phyloP scores from a whole-genome alignment of 23 tunicate species.

The Trididemnum nubilum region DNA sequence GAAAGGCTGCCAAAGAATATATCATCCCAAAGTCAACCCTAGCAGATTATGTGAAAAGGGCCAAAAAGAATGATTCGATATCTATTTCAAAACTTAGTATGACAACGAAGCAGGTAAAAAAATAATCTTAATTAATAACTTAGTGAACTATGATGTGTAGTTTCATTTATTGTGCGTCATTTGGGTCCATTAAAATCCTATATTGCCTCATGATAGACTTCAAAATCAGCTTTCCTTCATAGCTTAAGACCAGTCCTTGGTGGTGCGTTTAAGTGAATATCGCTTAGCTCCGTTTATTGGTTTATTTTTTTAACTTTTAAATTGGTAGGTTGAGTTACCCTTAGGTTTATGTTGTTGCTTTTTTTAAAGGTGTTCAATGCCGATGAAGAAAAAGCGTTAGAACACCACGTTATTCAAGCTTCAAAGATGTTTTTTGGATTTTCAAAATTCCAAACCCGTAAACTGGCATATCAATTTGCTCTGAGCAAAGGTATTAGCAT shows the following conservation, averaged over 20 bases:
- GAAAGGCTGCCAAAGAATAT: conserved; percentile 4
- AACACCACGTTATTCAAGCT: background rate
- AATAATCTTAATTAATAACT: background rate
- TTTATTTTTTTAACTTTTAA: background rate
- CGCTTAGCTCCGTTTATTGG: background rate
- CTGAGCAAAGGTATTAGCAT: conserved; percentile 6
- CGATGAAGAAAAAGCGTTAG: conserved; percentile 17
- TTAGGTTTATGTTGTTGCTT: background rate
- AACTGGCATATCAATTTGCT: conserved; percentile 21
- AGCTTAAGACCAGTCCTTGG: background rate
- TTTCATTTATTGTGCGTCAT: background rate
- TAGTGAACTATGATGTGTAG: background rate
- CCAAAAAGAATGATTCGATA: background rate
- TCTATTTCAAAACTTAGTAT: conserved; percentile 1
- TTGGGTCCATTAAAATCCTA: background rate
- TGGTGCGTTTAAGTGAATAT: background rate
- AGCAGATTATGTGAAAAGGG: conserved; percentile 6
- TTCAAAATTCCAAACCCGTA: conserved; percentile 17
- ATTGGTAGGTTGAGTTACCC: background rate
- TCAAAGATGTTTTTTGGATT: conserved; percentile 27
- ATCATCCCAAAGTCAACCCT: background rate
- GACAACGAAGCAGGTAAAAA: conserved; percentile 20
- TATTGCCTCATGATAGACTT: background rate
- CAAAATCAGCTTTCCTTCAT: background rate
- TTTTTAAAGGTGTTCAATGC: conserved; percentile 21